Evolutionary conservation across 1,140 invertebrate species (phyloP).

Genomic region (Trichogramma pretiosum): DNA sequence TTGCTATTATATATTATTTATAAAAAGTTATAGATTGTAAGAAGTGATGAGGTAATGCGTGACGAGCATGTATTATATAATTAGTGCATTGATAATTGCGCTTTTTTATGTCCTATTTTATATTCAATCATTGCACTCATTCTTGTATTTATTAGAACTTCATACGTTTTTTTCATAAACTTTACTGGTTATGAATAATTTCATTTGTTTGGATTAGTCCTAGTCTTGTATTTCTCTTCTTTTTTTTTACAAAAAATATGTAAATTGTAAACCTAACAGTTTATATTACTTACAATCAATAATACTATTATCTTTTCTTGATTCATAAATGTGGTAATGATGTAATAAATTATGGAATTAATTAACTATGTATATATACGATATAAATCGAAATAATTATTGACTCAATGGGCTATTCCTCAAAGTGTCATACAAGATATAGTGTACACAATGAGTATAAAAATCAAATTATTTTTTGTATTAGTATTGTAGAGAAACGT

Average conservation of each 20-base stretch:
- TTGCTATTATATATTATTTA: conserved; percentile 20
- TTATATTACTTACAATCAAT: conserved; percentile 22
- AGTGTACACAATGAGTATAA: conserved; percentile 4
- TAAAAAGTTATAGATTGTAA: conserved; percentile 8
- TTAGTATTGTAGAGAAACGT: conserved; percentile 16
- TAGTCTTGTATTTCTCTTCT: neutral
- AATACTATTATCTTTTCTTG: too few species aligned
- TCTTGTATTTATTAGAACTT: too few species aligned
- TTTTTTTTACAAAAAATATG: conserved; percentile 13
- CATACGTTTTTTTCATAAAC: too few species aligned
- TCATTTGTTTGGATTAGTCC: too few species aligned
- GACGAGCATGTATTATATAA: too few species aligned
- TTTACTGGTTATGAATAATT: too few species aligned
- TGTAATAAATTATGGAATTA: too few species aligned
- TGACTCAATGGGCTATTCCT: conserved; percentile 21
- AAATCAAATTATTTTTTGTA: conserved; percentile 41
- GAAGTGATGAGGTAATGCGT: too few species aligned
- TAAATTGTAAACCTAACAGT: conserved; percentile 20
- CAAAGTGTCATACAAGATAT: conserved; percentile 22
- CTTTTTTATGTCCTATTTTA: too few species aligned
- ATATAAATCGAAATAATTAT: conserved; percentile 11
- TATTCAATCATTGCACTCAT: conserved; percentile 2
- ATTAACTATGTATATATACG: conserved; percentile 16
- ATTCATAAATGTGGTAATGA: too few species aligned
- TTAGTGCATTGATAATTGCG: too few species aligned